Evolutionary conservation across 2,797 vertebrate species (phyloP), one percentile per base, ranked within the genome.

Genomic region (Chloroceryle amazona): DNA sequence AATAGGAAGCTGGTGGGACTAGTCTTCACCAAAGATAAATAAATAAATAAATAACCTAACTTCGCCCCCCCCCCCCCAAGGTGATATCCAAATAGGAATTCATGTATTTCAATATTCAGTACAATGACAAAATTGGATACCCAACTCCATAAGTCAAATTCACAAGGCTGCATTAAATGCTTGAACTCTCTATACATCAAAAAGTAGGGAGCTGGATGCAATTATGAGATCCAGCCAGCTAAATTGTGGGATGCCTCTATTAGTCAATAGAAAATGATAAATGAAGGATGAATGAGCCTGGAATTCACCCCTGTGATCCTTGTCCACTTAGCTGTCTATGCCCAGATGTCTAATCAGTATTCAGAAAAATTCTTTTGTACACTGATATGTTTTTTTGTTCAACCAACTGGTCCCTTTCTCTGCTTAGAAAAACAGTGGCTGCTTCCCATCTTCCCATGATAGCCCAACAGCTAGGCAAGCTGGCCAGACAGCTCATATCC

Each of bases 221-320:
- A 37, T 71, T 74, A 26, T 37, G 44, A 90, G 26, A 49, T 61
- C 26, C 31, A 74, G 25, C 3, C 66, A 83, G 54, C 22, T 74
- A 61, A 83, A 49, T 6, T 46, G 21, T 23, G 41, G 16, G 31
- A 74, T 47, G 28, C 8, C 47, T 81, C 8, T 28, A 11, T 57
- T 35, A 83, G 41, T 62, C 42, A 57, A 62, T 4, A 86, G 33
- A 81, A 91, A 88, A 92, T 41, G 11, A 82, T 28, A 18, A 89
- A 52, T 63, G 25, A 81, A 57, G 35, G 80, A 78, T 8, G 13
- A 5, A 55, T 2, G 15, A 0, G 6, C 25, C 61, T 81, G 31
- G 74, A 86, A 94, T 61, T 89, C 66, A 81, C 9, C 3, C 3
- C 44, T 6, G 1, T 31, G 9, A 65, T 86, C 33, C n/a, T 14